Evolutionary conservation across 2,113 vertebrate genomes (phyloP).

Genomic region (Phainopepla nitens): DNA sequence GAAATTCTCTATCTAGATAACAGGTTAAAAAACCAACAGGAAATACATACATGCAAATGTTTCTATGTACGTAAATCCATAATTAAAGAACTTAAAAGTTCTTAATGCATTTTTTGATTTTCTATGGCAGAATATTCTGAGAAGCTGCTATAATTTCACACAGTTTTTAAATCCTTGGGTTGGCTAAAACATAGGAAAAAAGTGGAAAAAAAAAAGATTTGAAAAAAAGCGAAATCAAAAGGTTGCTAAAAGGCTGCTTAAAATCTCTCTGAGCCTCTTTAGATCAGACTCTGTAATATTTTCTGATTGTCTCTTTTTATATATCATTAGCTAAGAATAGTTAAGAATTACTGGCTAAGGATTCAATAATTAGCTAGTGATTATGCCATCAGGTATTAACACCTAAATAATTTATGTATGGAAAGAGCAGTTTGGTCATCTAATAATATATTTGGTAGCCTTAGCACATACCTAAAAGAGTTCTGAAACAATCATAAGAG

Average conservation of each 20-base stretch:
- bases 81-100: not conserved
- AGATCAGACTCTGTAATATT: not conserved
- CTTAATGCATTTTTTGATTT: not conserved
- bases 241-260: not conserved
- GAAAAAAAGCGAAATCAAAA: not conserved
- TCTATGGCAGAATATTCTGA: not conserved
- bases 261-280: not conserved
- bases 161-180: not conserved
- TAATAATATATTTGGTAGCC: not conserved
- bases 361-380: not conserved
- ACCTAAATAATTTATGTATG: not conserved
- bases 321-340: not conserved
- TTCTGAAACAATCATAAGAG: not conserved
- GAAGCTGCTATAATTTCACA: not conserved
- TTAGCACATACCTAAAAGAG: not conserved
- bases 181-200: too few relatives aligned
- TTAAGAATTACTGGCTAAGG: not conserved
- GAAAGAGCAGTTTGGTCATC: not conserved
- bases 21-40: not conserved
- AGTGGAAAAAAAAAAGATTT: too few relatives aligned
- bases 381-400: not conserved
- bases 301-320: not conserved
- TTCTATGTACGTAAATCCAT: not conserved
- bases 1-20: not conserved
- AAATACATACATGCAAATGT: not conserved